These are phyloP conservation scores for Onychostruthus taczanowskii DNA, from an alignment of 2,113 vertebrate genomes.

Conservation along the genomic window DNA sequence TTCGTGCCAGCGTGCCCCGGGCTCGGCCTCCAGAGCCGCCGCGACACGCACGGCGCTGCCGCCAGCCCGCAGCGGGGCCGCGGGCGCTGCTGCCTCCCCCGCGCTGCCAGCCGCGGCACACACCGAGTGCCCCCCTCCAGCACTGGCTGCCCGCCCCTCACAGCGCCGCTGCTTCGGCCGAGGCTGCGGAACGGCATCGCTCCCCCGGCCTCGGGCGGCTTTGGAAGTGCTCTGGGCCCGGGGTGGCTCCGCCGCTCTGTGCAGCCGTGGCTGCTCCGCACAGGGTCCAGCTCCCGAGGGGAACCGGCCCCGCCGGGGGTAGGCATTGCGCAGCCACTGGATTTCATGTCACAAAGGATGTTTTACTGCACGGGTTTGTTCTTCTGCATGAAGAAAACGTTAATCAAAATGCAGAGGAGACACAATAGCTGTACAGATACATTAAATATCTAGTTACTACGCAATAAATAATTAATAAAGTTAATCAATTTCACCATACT, in stretches of 20 bases:
- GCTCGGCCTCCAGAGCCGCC: neutral
- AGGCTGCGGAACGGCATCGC: neutral
- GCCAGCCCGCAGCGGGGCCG: neutral
- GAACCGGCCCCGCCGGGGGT: neutral
- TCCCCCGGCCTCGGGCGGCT: neutral
- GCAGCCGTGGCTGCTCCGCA: neutral
- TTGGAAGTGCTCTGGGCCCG: rapidly evolving
- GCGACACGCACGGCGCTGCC: neutral
- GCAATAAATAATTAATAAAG: neutral
- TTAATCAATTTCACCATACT: conserved; percentile 16
- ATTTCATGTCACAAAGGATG: neutral
- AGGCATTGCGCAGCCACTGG: neutral
- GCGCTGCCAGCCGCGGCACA: neutral
- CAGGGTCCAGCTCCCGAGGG: neutral
- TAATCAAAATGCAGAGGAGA: neutral
- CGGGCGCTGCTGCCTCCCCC: neutral
- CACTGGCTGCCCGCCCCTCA: neutral
- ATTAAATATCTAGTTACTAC: neutral
- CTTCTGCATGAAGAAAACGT: neutral
- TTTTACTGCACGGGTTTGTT: neutral
- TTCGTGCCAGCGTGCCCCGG: neutral
- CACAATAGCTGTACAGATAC: neutral
- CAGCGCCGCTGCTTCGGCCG: neutral
- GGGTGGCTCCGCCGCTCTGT: neutral
- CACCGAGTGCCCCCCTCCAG: neutral